Percentiles rank a stretch among this genome's conserved stretches.
Conservation (phyloP, 1,140 invertebrate species). For the Hyposmocoma kahamanoa region DNA sequence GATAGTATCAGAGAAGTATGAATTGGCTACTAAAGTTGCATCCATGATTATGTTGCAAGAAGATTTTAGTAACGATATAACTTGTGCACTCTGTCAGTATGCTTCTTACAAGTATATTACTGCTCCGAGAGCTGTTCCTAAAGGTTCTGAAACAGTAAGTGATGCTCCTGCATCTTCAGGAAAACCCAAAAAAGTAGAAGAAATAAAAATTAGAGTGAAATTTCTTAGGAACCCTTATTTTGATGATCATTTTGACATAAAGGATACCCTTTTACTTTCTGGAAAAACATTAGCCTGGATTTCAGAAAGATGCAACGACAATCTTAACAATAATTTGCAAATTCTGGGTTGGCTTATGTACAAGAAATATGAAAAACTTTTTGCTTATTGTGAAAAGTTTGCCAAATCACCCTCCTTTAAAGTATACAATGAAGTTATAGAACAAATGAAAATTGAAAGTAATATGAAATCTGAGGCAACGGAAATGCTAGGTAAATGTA, state of each 20-base stretch:
- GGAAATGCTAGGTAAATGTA: slow-evolving; percentile 31
- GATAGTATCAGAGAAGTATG: slow-evolving; percentile 80
- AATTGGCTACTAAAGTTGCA: slow-evolving; percentile 84
- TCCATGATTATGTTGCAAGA: slow-evolving; percentile 92
- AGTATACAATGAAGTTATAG: slow-evolving; percentile 40
- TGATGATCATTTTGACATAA: slow-evolving; percentile 92
- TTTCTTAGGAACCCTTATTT: slow-evolving; percentile 87
- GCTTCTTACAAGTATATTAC: slow-evolving; percentile 85
- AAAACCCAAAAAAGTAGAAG: slow-evolving; percentile 73
- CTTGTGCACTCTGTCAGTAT: slow-evolving; percentile 81
- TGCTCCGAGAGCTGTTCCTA: slow-evolving; percentile 53
- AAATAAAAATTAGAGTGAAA: slow-evolving; percentile 84
- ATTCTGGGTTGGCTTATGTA: slow-evolving; percentile 81
- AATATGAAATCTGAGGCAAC: slow-evolving; percentile 31
- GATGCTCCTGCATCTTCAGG: no score
- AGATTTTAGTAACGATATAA: slow-evolving; percentile 83
- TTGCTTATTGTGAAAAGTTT: slow-evolving; percentile 47
- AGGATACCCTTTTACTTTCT: slow-evolving; percentile 77
- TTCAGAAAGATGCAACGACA: slow-evolving; percentile 70
- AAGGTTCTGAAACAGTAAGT: slow-evolving; percentile 50
- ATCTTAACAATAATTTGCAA: slow-evolving; percentile 77
- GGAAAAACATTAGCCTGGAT: slow-evolving; percentile 86
- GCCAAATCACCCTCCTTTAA: slow-evolving; percentile 32
- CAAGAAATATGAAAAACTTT: slow-evolving; percentile 79
- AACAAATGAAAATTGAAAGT: slow-evolving; percentile 35